phyloP scores from a whole-genome alignment of 2,797 vertebrate species.

The Peromyscus melanophrys region DNA sequence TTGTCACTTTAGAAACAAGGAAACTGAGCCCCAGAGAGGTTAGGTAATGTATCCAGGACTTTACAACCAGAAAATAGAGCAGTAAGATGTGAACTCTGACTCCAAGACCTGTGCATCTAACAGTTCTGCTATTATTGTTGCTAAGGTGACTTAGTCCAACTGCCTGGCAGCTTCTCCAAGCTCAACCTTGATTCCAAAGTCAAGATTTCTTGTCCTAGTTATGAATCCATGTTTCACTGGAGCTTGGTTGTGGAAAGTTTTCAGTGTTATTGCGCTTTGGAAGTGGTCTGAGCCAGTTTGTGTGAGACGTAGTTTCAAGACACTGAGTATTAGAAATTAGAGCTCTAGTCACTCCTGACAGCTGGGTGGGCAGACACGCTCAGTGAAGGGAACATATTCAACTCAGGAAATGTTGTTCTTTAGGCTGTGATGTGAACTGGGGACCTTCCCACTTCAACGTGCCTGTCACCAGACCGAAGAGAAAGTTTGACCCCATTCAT shows the following conservation, averaged over 20 bases:
- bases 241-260: background rate
- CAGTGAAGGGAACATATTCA: conserved; percentile 51
- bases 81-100: conserved; percentile 27
- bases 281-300: conserved; percentile 4
- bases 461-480: conserved; percentile 62
- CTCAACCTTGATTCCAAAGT: conserved; percentile 42
- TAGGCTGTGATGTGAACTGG: conserved; percentile 49
- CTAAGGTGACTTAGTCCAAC: background rate
- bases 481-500: background rate
- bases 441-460: conserved; percentile 57
- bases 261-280: conserved; percentile 1
- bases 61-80: background rate
- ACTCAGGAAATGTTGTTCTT: conserved; percentile 57
- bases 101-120: background rate
- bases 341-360: conserved; percentile 39
- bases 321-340: conserved; percentile 40
- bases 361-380: conserved; percentile 53
- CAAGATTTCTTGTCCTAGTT: background rate
- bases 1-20: conserved; percentile 48
- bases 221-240: background rate
- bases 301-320: background rate
- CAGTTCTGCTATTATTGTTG: background rate
- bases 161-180: background rate
- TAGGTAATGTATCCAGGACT: conserved; percentile 8
- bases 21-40: background rate